Evolutionary conservation across 2,888 invertebrate genomes (phyloP).

Genomic region (Gymnoscelis rufifasciata): DNA sequence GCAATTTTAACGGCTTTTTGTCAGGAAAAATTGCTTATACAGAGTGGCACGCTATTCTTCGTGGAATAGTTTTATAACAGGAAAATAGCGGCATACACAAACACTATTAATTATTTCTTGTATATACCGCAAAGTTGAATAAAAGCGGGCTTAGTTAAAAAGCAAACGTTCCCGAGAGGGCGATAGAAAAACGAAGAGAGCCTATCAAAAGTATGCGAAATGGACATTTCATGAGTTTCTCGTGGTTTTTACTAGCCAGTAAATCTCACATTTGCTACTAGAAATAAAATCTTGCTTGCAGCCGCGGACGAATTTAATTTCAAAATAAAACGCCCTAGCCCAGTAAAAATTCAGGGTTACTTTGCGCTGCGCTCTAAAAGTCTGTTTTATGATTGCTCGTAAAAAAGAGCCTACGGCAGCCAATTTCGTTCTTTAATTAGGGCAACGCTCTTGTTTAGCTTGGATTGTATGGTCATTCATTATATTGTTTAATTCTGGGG

Average conservation of each 20-base stretch:
- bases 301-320: constrained; percentile 52
- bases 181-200: not conserved
- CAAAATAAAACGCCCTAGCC: constrained; percentile 49
- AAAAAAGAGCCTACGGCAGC: constrained; percentile 58
- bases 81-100: no score
- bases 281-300: constrained; percentile 17
- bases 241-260: no score
- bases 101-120: no score
- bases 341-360: constrained; percentile 55
- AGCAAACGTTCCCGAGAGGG: no score
- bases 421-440: constrained; percentile 72
- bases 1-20: constrained; percentile 5
- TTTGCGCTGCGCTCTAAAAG: constrained; percentile 62
- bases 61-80: not conserved
- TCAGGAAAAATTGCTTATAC: constrained; percentile 3
- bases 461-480: constrained; percentile 31
- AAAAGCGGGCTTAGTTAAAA: no score
- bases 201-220: no score
- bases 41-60: not conserved
- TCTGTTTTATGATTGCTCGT: constrained; percentile 69
- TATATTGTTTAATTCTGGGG: no score
- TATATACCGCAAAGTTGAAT: no score
- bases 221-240: no score
- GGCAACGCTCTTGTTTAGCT: constrained; percentile 56
- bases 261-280: not conserved